Percentiles rank a stretch among this genome's conserved stretches.
phyloP scores from a whole-genome alignment of 2,888 invertebrate genomes.

The Cenopis cana region DNA sequence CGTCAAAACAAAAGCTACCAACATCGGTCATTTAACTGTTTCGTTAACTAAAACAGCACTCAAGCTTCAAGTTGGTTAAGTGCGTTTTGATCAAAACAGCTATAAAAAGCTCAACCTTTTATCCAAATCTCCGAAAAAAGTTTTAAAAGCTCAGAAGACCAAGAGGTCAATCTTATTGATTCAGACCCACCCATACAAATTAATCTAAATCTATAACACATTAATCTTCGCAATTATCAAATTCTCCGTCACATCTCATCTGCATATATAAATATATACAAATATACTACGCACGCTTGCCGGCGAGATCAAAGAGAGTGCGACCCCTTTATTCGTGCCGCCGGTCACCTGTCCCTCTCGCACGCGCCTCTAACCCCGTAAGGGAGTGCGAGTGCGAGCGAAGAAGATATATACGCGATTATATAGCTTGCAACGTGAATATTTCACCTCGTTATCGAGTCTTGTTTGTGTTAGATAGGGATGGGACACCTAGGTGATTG shows the following conservation, averaged over 20 bases:
- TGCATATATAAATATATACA: constrained; percentile 75
- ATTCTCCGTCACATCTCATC: constrained; percentile 79
- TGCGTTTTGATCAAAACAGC: neutral
- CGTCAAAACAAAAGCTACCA: neutral
- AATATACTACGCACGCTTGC: constrained; percentile 77
- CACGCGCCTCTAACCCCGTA: constrained; percentile 64
- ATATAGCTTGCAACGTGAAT: constrained; percentile 83
- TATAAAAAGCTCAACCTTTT: neutral
- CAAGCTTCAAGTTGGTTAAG: neutral
- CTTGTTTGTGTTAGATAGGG: constrained; percentile 84
- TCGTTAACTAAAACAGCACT: neutral
- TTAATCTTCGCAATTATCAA: constrained; percentile 85
- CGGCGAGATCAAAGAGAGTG: constrained; percentile 82
- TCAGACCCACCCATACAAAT: constrained; percentile 37
- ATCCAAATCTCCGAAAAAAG: neutral
- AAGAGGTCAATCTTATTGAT: constrained; percentile 40
- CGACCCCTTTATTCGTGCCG: constrained; percentile 83
- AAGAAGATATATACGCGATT: constrained; percentile 72
- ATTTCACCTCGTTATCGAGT: constrained; percentile 85
- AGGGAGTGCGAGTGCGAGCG: constrained; percentile 65
- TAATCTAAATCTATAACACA: constrained; percentile 57
- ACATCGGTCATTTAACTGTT: neutral
- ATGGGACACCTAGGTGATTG: constrained; percentile 62
- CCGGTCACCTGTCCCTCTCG: constrained; percentile 80
- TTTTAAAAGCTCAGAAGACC: constrained; percentile 5